Percentiles rank a stretch among this genome's conserved stretches.
Evolutionary conservation across 1,140 invertebrate genomes (phyloP).

Genomic region (Drosophila murphyi): DNA sequence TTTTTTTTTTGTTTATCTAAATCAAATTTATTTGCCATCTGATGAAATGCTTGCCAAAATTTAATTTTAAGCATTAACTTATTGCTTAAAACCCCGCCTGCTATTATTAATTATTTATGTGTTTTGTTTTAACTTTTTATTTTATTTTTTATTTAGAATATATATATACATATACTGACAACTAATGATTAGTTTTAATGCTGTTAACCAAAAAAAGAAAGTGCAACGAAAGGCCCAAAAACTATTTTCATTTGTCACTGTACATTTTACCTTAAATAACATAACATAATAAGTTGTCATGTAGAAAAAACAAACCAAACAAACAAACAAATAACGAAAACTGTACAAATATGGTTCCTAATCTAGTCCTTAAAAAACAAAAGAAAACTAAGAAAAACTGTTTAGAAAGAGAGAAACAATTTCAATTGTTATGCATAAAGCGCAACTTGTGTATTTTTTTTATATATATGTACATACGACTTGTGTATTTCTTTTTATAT

Average conservation of each 20-base stretch:
- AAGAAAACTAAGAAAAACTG: constrained; percentile 30
- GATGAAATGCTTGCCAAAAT: constrained; percentile 51
- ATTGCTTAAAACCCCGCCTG: constrained; percentile 18
- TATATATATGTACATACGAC: not conserved
- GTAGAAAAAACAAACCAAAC: constrained; percentile 19
- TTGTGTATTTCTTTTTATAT: constrained; percentile 11
- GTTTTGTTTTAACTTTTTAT: constrained; percentile 1
- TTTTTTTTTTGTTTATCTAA: constrained; percentile 16
- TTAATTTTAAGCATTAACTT: constrained; percentile 48
- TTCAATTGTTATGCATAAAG: constrained; percentile 53
- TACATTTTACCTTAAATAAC: constrained; percentile 67
- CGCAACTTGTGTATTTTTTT: constrained; percentile 62
- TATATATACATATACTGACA: constrained; percentile 21
- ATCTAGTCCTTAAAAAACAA: constrained; percentile 77
- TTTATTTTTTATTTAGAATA: constrained; percentile 20
- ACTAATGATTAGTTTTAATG: constrained; percentile 34
- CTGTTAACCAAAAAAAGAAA: constrained; percentile 54
- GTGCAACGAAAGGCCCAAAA: constrained; percentile 44
- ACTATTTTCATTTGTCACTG: constrained; percentile 53
- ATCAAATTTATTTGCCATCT: constrained; percentile 49
- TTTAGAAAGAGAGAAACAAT: constrained; percentile 28
- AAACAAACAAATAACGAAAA: constrained; percentile 66
- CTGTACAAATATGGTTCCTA: constrained; percentile 84
- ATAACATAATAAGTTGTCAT: constrained; percentile 48
- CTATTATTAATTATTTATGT: constrained; percentile 43